phyloP scores from a whole-genome alignment of 2,797 vertebrate genomes.

The Gallinago stenura region DNA sequence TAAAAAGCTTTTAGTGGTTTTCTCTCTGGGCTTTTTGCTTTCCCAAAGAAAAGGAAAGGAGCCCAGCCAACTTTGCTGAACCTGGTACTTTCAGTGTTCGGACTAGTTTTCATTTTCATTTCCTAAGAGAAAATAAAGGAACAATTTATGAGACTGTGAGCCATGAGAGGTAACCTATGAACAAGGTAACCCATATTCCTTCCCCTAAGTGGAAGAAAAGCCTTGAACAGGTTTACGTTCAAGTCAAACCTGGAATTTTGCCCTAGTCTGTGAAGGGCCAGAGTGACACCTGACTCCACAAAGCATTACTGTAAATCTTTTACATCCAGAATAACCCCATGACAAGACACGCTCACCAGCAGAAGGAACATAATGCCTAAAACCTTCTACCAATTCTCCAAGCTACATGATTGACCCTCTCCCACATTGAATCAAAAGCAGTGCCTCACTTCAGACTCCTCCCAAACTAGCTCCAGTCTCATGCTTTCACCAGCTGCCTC shows the following conservation, averaged over 20 bases:
- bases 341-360: background rate
- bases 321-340: background rate
- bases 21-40: background rate
- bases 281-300: background rate
- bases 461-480: background rate
- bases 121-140: background rate
- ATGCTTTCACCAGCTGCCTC: background rate
- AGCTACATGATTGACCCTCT: background rate
- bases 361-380: background rate
- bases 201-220: background rate
- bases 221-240: background rate
- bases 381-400: background rate
- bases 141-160: background rate
- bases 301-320: background rate
- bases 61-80: background rate
- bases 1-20: conserved; percentile 36
- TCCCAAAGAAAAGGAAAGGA: background rate
- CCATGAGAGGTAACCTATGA: background rate
- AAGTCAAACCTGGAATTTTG: background rate
- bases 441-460: background rate
- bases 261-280: background rate
- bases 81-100: background rate
- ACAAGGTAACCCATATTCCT: background rate
- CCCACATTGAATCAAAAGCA: background rate
- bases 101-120: background rate